These are phyloP conservation scores for Copsychus sechellarum DNA, from an alignment of 2,113 vertebrate genomes.

Conservation along the genomic window DNA sequence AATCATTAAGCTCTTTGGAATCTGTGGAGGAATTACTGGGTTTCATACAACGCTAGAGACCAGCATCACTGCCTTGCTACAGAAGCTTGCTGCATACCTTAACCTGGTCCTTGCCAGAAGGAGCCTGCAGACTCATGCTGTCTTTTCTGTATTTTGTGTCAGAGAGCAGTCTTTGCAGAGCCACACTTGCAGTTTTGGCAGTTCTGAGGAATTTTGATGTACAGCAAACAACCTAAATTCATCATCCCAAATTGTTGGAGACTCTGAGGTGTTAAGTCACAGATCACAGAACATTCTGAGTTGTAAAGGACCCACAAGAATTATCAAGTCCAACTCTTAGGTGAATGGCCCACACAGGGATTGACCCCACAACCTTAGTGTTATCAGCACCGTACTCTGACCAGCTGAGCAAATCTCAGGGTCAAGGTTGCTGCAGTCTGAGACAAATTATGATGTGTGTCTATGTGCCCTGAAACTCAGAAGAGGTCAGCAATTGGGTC, in stretches of 20 bases:
- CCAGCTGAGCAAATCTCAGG: background rate
- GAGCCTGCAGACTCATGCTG: background rate
- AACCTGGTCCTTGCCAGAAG: background rate
- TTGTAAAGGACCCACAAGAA: background rate
- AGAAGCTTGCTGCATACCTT: background rate
- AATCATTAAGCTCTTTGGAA: background rate
- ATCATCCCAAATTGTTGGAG: background rate
- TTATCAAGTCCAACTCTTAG: background rate
- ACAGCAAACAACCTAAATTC: background rate
- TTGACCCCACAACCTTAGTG: background rate
- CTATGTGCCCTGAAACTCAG: background rate
- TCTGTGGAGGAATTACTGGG: background rate
- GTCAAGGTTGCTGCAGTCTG: background rate
- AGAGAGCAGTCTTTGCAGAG: background rate
- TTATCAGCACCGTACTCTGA: background rate
- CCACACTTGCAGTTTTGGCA: background rate
- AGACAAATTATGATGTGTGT: background rate
- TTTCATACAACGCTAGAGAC: background rate
- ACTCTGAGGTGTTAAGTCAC: fast-evolving
- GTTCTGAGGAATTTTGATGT: background rate
- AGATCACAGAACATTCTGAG: background rate
- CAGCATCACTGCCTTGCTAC: background rate
- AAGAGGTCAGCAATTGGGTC: background rate
- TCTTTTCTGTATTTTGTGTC: background rate
- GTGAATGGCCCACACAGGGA: background rate